Percentiles rank a stretch among this genome's conserved stretches.
Conservation (phyloP, 2,888 invertebrate genomes). For the Gibbula magus region DNA sequence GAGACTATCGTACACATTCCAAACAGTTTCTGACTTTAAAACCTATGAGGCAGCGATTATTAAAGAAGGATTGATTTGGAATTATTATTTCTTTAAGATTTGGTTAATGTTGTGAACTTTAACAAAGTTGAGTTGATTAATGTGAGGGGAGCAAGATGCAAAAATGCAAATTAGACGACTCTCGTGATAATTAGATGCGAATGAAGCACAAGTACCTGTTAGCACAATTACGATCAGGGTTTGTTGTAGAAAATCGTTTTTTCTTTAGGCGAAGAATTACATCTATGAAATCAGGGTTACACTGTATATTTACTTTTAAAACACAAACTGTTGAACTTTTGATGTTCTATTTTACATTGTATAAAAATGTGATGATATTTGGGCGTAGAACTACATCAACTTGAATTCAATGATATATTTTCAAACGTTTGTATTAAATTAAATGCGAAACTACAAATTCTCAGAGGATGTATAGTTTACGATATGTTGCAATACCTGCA, state of each 20-base stretch:
- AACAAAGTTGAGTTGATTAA: too few species aligned
- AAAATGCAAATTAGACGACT: too few species aligned
- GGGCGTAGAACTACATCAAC: neutral
- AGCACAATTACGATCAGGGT: too few species aligned
- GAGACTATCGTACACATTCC: slow-evolving; percentile 16
- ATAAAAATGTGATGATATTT: neutral
- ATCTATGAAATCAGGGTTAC: too few species aligned
- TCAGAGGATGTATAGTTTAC: slow-evolving; percentile 13
- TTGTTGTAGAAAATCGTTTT: too few species aligned
- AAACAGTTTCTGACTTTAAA: neutral
- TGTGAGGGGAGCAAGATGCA: too few species aligned
- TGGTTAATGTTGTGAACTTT: too few species aligned
- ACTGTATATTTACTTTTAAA: neutral
- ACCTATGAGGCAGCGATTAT: slow-evolving; percentile 11
- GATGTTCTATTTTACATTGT: neutral
- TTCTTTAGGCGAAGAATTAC: too few species aligned
- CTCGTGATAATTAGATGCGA: too few species aligned
- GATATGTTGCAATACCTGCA: slow-evolving; percentile 2
- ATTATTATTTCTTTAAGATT: too few species aligned
- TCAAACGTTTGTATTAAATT: neutral
- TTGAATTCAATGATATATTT: neutral
- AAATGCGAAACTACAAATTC: neutral
- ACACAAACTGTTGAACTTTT: neutral
- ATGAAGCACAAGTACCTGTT: too few species aligned
- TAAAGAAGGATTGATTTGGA: neutral